Evolutionary conservation across 2,888 invertebrate genomes (phyloP), one percentile per base, ranked within the genome.

Genomic region (Seira ritae): DNA sequence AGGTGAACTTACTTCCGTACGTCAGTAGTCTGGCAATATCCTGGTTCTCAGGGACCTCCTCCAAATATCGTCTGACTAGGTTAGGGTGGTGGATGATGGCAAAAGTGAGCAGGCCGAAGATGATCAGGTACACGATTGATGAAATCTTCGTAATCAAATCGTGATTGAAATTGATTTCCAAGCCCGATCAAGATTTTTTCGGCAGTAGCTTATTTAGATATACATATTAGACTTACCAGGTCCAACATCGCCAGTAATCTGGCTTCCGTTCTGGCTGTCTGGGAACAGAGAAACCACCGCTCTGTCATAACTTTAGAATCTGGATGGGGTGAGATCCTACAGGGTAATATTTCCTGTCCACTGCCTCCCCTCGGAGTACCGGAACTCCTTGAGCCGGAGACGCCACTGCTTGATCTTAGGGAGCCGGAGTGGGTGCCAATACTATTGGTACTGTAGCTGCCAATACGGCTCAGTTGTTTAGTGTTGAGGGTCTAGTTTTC

Each of bases 1-100:
- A n/a, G 17, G 42, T 12, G 42, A 10, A 12, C 86, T 84, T 85
- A 89, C 89, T 84, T 80, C 88, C 87, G 77, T 87, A 89, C 12
- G 79, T 78, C n/a, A 89, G 80, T 66, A 89, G 81, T 84, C 84
- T 85, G 0, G 67, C 84, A 71, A 89, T 74, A 67, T 89, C 89
- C 69, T 85, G 74, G 42, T 87, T 86, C 20, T 87, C 87, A 22
- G 87, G 86, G n/a, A 88, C 85, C 37, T 85, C 85, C 1, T 86
- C 84, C 17, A 87, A 80, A 83, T 85, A 86, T 60, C 77, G 67
- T 60, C 84, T 55, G 22, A 89, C 80, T 3, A 88, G 67, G 46
- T 85, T 67, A n/a, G 84, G 85, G 55, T 87, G 78, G 17, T 80
- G 72, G 4, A 83, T 60, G 15, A 88, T 66, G 8, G 79, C 84